Percentiles rank a stretch among this genome's conserved stretches.
Conservation (phyloP, 2,888 invertebrate species). For the Lacanobia wlatinum region DNA sequence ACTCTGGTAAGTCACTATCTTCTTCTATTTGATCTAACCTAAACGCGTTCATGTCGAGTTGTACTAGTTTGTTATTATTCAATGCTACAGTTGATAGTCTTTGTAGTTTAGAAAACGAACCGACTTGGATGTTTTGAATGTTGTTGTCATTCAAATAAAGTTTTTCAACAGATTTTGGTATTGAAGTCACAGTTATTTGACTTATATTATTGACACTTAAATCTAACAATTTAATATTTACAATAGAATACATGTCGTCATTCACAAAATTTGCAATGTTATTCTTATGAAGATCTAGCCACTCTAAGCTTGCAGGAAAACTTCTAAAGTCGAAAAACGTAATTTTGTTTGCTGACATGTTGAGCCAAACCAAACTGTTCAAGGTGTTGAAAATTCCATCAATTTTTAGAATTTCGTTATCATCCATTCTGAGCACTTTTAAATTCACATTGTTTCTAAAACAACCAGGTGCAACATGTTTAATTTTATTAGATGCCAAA, state of each 20-base stretch:
- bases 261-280: slow-evolving; percentile 92
- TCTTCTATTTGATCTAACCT: slow-evolving; percentile 92
- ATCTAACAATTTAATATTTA: slow-evolving; percentile 93
- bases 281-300: slow-evolving; percentile 95
- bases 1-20: slow-evolving; percentile 94
- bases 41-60: slow-evolving; percentile 94
- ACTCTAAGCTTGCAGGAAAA: slow-evolving; percentile 93
- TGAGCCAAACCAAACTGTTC: slow-evolving; percentile 94
- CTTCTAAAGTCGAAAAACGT: slow-evolving; percentile 94
- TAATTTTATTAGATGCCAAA: slow-evolving; percentile 94
- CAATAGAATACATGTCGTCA: slow-evolving; percentile 88
- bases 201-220: slow-evolving; percentile 93
- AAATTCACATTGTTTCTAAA: slow-evolving; percentile 94
- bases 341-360: slow-evolving; percentile 95
- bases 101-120: slow-evolving; percentile 93
- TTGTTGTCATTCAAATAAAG: slow-evolving; percentile 94
- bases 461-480: slow-evolving; percentile 93
- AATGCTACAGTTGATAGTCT: slow-evolving; percentile 94
- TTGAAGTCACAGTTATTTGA: slow-evolving; percentile 92
- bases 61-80: slow-evolving; percentile 93
- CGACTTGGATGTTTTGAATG: slow-evolving; percentile 92
- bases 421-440: slow-evolving; percentile 94
- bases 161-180: slow-evolving; percentile 94
- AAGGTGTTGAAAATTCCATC: slow-evolving; percentile 94
- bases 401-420: slow-evolving; percentile 94